Evolutionary conservation across 2,113 vertebrate genomes (phyloP), one percentile per base, ranked within the genome.

Genomic region (Pseudolaguvia tuberculata): DNA sequence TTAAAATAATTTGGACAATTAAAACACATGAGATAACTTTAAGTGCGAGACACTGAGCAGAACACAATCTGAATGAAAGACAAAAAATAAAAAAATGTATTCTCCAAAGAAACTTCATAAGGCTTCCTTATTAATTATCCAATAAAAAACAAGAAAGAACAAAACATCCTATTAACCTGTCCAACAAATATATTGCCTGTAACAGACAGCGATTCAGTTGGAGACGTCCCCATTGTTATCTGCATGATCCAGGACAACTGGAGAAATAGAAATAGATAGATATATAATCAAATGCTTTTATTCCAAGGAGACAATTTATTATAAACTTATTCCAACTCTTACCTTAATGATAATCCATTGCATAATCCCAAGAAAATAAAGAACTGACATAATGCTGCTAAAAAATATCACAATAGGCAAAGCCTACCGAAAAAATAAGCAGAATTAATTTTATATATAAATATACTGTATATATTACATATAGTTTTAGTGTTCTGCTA

Each of bases 111-210:
- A n/a, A n/a, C n/a, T n/a, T n/a, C n/a, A n/a, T n/a, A n/a, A n/a
- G n/a, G n/a, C n/a, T n/a, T n/a, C n/a, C n/a, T n/a, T n/a, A n/a
- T n/a, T n/a, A n/a, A n/a, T n/a, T n/a, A n/a, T n/a, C n/a, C n/a
- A n/a, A n/a, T n/a, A n/a, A n/a, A n/a, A n/a, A n/a, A n/a, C n/a
- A n/a, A n/a, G n/a, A n/a, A n/a, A n/a, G n/a, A n/a, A n/a, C n/a
- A 31, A n/a, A 63, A 1, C 47, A 39, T 62, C 12, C 69, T 67
- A 85, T 78, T 90, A n/a, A 99, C 97, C 95, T 95, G 95, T 50
- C 96, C 95, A 81, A 98, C 92, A 65, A 99, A 99, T 87, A 98
- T 94, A 82, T 96, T 99, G 53, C 96, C 96, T 2, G 95, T 95
- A 75, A 97, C 94, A 9, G 94, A 97, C 79, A 99, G 86, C 15